Evolutionary conservation across 1,140 invertebrate genomes (phyloP).

Genomic region (Drosophila tropicalis): DNA sequence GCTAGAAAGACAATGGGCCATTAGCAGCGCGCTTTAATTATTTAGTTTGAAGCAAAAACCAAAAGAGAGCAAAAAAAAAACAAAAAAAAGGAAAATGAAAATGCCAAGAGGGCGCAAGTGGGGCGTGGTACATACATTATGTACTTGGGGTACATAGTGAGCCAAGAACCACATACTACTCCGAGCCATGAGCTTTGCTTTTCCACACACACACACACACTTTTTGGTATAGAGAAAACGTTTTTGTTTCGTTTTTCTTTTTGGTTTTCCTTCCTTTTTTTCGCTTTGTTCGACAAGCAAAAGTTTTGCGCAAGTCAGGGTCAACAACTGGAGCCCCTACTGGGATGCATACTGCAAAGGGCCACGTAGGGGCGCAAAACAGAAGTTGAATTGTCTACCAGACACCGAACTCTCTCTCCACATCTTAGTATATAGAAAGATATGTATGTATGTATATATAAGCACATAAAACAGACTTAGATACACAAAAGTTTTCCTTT

Average conservation of each 20-base stretch:
- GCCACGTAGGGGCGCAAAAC: not conserved
- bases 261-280: slow-evolving; percentile 38
- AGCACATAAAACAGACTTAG: not conserved
- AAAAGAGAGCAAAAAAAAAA: slow-evolving; percentile 46
- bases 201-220: slow-evolving; percentile 12
- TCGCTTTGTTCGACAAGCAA: slow-evolving; percentile 41
- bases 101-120: slow-evolving; percentile 11
- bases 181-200: slow-evolving; percentile 57
- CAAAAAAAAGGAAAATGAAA: slow-evolving; percentile 31
- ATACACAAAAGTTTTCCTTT: not conserved
- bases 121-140: slow-evolving; percentile 37
- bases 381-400: not conserved
- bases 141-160: slow-evolving; percentile 24
- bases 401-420: not conserved
- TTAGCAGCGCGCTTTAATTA: slow-evolving; percentile 80
- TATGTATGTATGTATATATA: not conserved
- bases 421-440: not conserved
- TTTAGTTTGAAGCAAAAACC: slow-evolving; percentile 68
- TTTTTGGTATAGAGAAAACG: slow-evolving; percentile 57
- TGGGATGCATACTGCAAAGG: slow-evolving; percentile 40
- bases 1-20: slow-evolving; percentile 68
- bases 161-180: slow-evolving; percentile 49
- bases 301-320: slow-evolving; percentile 76
- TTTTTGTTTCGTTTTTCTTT: slow-evolving; percentile 37
- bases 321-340: slow-evolving; percentile 69